phyloP scores from a whole-genome alignment of 2,888 invertebrate genomes.

The Melanophora roralis region DNA sequence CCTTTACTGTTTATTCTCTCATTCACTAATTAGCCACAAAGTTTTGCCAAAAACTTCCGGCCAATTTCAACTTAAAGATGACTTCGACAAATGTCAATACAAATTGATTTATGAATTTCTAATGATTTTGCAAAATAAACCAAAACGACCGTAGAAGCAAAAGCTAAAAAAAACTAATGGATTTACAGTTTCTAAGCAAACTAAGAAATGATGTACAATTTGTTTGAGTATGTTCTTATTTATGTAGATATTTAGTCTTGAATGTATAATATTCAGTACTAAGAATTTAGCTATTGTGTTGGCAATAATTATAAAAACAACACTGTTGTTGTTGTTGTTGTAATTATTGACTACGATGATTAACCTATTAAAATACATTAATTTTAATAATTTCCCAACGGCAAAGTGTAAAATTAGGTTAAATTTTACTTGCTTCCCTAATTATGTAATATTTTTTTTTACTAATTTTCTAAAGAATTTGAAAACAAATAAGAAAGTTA shows the following conservation, averaged over 20 bases:
- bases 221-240: too few relatives aligned
- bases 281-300: too few relatives aligned
- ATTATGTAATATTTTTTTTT: constrained; percentile 7
- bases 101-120: constrained; percentile 61
- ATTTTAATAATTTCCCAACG: not conserved
- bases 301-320: too few relatives aligned
- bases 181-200: not conserved
- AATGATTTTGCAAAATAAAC: constrained; percentile 44
- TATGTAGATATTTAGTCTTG: too few relatives aligned
- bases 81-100: constrained; percentile 52
- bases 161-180: not conserved
- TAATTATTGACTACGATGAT: too few relatives aligned
- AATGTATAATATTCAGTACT: too few relatives aligned
- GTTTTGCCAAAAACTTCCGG: constrained; percentile 36
- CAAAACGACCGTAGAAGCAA: constrained; percentile 1
- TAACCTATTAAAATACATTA: not conserved
- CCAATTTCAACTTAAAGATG: constrained; percentile 31
- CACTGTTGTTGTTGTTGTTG: too few relatives aligned
- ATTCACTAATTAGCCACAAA: constrained; percentile 60
- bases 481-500: not conserved
- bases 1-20: constrained; percentile 34
- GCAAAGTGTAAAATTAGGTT: constrained; percentile 16
- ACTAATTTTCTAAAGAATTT: constrained; percentile 30
- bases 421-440: constrained; percentile 29
- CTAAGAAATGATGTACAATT: too few relatives aligned